Base-by-base conservation (phyloP, 2,113 vertebrate species). In the Pterocles burchelli region DNA sequence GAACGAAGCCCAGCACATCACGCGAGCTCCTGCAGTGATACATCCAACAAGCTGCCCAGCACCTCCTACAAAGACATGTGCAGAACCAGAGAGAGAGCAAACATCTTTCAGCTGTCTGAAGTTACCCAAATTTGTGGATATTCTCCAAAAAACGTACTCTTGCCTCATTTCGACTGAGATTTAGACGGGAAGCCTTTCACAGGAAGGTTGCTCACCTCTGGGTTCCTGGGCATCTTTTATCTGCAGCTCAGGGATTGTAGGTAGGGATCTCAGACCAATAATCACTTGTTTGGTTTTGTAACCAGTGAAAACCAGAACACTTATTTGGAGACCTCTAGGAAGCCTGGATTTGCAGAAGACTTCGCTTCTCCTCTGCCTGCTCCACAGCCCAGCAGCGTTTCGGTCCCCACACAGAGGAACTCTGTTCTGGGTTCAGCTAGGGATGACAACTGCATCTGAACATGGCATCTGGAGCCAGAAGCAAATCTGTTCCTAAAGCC, bases 401-500 rank as follows among this genome's bases (percentile, higher is more conserved):
- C 19, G 82, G 71, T 61, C 34, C 55, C 71, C 26, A 16, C 68
- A 88, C 72, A 90, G 92, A 80, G 36, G 31, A 90, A 41, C 68
- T 94, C 78, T 94, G 82, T 93, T 52, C 76, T 28, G 33, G 25
- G 41, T n/a, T 5, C 45, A 51, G 31, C 61, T 76, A 28, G 54
- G 57, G 68, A 68, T 66, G 57, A 86, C 93, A 93, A 85, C 25
- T 59, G 62, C 73, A 77, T 74, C 76, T 52, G 75, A 77, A 90
- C 90, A 78, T 0, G 2, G 77, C 25, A 18, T 52, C 17, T 31
- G 51, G 46, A 91, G 91, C 90, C 93, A 95, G 82, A 22, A 93
- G 55, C 62, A 96, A 96, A 97, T 88, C 90, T 96, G 94, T 90
- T 96, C 67, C 82, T 63, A 73, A 73, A 94, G 88, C 93, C 84